Percentiles rank a stretch among this genome's conserved stretches.
Conservation (phyloP, 2,888 invertebrate species). For the Spisula solida region DNA sequence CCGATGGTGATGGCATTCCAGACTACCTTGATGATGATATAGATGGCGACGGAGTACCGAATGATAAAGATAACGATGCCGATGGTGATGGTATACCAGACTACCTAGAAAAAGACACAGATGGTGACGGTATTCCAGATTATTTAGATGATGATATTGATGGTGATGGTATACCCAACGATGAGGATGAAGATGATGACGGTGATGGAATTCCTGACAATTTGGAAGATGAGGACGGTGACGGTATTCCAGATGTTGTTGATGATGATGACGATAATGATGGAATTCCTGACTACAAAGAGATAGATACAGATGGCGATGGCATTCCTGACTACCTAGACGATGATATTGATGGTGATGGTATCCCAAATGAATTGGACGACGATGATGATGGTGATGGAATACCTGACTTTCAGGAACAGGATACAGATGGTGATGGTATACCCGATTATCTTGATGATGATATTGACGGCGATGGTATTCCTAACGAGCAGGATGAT, state of each 20-base stretch:
- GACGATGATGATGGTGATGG: slow-evolving; percentile 83
- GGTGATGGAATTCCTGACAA: slow-evolving; percentile 81
- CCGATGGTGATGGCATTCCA: slow-evolving; percentile 77
- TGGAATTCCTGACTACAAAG: slow-evolving; percentile 84
- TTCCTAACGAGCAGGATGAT: slow-evolving; percentile 75
- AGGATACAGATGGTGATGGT: slow-evolving; percentile 83
- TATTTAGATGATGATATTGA: slow-evolving; percentile 80
- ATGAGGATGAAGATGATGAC: slow-evolving; percentile 77
- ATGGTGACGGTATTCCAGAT: slow-evolving; percentile 84
- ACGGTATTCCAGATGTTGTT: slow-evolving; percentile 80
- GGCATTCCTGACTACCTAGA: slow-evolving; percentile 84
- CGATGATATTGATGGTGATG: slow-evolving; percentile 84
- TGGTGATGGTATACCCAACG: slow-evolving; percentile 82
- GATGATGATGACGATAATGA: slow-evolving; percentile 79
- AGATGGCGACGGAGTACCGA: slow-evolving; percentile 84
- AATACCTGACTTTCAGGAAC: slow-evolving; percentile 76
- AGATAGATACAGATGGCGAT: slow-evolving; percentile 82
- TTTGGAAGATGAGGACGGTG: slow-evolving; percentile 79
- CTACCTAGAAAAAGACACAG: slow-evolving; percentile 75
- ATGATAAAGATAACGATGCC: slow-evolving; percentile 76
- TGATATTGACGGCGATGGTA: slow-evolving; percentile 83
- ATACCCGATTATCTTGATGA: slow-evolving; percentile 77
- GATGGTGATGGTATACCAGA: slow-evolving; percentile 86
- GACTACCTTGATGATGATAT: slow-evolving; percentile 78
- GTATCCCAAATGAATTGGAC: slow-evolving; percentile 84